Conservation (phyloP, 2,888 invertebrate genomes). For the Eupsilia transversa region DNA sequence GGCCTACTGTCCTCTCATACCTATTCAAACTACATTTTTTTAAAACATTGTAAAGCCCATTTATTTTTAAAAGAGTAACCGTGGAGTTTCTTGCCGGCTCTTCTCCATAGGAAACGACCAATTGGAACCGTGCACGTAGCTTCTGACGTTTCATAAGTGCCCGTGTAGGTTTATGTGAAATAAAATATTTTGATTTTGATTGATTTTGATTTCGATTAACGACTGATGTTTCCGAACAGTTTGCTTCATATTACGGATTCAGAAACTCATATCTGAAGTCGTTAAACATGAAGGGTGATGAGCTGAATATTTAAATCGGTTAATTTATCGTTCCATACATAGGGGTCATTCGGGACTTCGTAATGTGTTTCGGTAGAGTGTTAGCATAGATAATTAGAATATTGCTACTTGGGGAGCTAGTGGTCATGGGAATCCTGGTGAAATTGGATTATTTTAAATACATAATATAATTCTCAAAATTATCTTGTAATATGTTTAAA, state of each 20-base stretch:
- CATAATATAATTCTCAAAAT: too few relatives aligned
- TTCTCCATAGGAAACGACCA: too few relatives aligned
- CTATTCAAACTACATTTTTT: too few relatives aligned
- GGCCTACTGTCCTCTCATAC: too few relatives aligned
- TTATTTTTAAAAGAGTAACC: too few relatives aligned
- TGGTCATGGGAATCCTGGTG: background rate
- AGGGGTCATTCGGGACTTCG: background rate
- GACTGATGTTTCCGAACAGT: background rate
- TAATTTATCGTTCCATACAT: conserved; percentile 2
- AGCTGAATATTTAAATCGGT: conserved; percentile 18
- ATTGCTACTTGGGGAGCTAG: background rate
- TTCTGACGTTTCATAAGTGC: too few relatives aligned
- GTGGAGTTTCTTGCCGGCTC: too few relatives aligned
- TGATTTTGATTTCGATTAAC: too few relatives aligned
- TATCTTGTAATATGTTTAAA: background rate
- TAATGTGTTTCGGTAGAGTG: conserved; percentile 6
- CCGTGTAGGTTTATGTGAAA: too few relatives aligned
- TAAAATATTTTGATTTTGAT: too few relatives aligned
- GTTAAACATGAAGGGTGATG: background rate
- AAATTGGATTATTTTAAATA: conserved; percentile 19
- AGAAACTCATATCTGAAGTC: background rate
- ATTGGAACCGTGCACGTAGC: too few relatives aligned
- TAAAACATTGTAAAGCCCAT: too few relatives aligned
- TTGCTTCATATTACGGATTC: conserved; percentile 1
- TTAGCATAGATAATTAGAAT: background rate